phyloP scores from a whole-genome alignment of 2,113 vertebrate species.

The Dermatemys mawii region DNA sequence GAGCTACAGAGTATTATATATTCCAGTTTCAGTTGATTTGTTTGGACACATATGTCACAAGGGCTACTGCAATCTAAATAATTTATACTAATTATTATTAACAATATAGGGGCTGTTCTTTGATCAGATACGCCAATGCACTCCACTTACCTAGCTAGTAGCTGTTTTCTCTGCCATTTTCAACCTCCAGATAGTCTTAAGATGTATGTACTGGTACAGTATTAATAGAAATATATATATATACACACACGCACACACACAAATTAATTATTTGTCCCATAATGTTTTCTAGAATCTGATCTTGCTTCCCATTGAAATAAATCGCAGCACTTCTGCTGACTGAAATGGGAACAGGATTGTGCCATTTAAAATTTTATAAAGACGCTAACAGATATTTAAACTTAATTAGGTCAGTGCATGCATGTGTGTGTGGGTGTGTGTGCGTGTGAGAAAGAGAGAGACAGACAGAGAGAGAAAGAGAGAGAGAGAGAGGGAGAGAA shows the following conservation, averaged over 20 bases:
- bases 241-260: too few relatives aligned
- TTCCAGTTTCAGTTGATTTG: neutral
- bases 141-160: neutral
- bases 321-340: neutral
- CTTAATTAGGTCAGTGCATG: neutral
- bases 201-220: neutral
- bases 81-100: neutral
- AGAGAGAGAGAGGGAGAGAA: neutral
- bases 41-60: neutral
- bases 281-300: neutral
- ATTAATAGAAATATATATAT: neutral
- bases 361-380: neutral
- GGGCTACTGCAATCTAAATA: neutral
- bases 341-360: neutral
- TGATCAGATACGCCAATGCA: neutral
- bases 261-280: neutral
- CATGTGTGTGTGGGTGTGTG: neutral
- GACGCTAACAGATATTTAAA: neutral
- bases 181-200: neutral
- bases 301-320: neutral
- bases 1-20: neutral
- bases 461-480: too few relatives aligned
- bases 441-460: neutral
- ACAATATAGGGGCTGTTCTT: neutral
- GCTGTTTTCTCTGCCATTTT: neutral